Conservation (phyloP, 2,113 vertebrate species). For the Anas platyrhynchos region DNA sequence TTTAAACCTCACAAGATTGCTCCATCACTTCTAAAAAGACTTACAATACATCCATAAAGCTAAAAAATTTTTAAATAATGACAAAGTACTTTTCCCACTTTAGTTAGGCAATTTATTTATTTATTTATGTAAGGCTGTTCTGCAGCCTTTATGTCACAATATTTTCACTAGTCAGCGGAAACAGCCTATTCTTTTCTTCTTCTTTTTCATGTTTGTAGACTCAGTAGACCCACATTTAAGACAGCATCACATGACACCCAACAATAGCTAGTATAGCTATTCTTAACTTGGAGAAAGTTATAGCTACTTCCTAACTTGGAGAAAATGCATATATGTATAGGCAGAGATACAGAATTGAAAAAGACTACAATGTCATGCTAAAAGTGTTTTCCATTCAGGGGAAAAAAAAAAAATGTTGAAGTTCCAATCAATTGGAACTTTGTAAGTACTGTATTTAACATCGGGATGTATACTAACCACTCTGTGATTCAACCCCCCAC, state of each 20-base stretch:
- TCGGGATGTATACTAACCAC: not conserved
- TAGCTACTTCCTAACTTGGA: not conserved
- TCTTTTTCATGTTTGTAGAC: not conserved
- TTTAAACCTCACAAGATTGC: constrained; percentile 37
- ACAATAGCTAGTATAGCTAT: not conserved
- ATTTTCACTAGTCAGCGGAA: not conserved
- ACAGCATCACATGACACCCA: not conserved
- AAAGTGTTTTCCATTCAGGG: not conserved
- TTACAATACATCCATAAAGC: not conserved
- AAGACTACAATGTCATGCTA: not conserved
- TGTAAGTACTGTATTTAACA: not conserved
- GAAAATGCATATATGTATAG: not conserved
- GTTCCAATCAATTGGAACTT: not conserved
- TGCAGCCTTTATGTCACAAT: not conserved
- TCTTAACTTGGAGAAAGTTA: not conserved
- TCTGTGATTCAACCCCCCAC: not conserved
- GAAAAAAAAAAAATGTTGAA: not conserved
- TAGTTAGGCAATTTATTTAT: not conserved
- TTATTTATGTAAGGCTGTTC: not conserved
- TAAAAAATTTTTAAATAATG: constrained; percentile 5
- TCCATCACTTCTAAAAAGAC: constrained; percentile 34
- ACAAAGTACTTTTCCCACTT: not conserved
- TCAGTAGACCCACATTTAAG: not conserved
- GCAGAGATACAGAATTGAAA: not conserved
- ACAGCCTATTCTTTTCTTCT: not conserved